Evolutionary conservation across 2,797 vertebrate genomes (phyloP), one percentile per base, ranked within the genome.

Genomic region (Hypotaenidia okinawae): DNA sequence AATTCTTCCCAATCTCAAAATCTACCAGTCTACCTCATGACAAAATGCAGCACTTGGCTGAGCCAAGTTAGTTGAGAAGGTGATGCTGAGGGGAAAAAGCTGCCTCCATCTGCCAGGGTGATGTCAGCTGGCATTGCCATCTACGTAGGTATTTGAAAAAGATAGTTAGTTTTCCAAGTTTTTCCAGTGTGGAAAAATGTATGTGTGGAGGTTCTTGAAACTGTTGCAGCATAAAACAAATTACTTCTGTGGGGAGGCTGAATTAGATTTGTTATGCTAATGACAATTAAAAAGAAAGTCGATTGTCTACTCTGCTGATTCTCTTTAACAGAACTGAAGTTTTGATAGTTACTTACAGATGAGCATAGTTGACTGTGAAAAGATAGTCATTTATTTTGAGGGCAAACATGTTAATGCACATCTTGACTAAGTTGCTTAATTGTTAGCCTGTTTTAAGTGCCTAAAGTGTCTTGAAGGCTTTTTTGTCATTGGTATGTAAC

Each of bases 241-340:
- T 84, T 39, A 10, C 12, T 0, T 35, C 4, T n/a, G 12, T 89
- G 52, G 63, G 66, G 88, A 88, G 33, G 28, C 16, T 52, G 22
- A 55, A 73, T 84, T 90, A 73, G 63, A 52, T 88, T 51, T 70
- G 18, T 83, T 85, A 45, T 49, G 43, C 57, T 90, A 16, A 70
- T 69, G 68, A 28, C 17, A 83, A 78, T 91, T 93, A 9, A 2
- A 41, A 10, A 73, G 69, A 93, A 49, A 51, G 9, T 23, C 27
- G 43, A 39, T 92, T 57, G 30, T 83, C 88, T 43, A 64, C 41
- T 84, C 79, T 78, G 37, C 30, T 91, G 54, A 43, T 92, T 54
- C 28, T 70, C 23, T 32, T 33, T 66, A 82, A 58, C 16, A 17
- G 55, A 78, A 39, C 18, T 49, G 25, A 33, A 41, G 25, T 54